A percentile compares a stretch with the other conserved stretches of the same genome.
These are phyloP conservation scores for Peromyscus aztecus DNA, from an alignment of 2,797 vertebrate species.

Conservation along the genomic window DNA sequence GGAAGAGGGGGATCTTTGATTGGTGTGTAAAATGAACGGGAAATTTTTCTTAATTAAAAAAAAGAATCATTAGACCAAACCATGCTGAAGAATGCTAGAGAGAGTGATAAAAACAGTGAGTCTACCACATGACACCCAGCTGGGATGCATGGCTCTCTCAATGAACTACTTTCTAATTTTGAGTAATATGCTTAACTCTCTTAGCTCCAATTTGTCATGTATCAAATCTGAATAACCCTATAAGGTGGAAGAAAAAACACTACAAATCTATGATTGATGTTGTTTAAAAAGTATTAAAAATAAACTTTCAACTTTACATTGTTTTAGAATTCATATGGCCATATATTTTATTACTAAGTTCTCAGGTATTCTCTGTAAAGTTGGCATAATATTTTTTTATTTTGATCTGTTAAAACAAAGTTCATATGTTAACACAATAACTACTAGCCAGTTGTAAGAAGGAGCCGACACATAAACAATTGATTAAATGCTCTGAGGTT, in stretches of 20 bases:
- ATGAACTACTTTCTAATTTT: background rate
- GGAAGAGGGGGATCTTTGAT: too few relatives aligned
- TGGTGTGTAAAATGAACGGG: too few relatives aligned
- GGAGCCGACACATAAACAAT: background rate
- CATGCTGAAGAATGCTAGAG: background rate
- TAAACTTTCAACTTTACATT: background rate
- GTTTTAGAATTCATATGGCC: background rate
- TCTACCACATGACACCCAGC: background rate
- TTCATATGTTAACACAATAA: background rate
- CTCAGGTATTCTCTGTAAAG: background rate
- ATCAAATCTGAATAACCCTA: background rate
- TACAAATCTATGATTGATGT: background rate
- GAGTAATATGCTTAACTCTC: background rate
- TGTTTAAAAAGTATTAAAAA: background rate
- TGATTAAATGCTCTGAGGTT: background rate
- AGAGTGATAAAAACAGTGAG: background rate
- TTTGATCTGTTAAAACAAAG: background rate
- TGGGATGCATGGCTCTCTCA: background rate
- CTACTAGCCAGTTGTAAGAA: background rate
- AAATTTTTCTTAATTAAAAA: too few relatives aligned
- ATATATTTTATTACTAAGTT: background rate
- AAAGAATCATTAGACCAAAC: background rate
- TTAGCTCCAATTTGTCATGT: background rate
- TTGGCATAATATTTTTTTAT: background rate
- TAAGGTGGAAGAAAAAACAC: background rate